Evolutionary conservation across 2,113 vertebrate genomes (phyloP).

Genomic region (Catagonus wagneri): DNA sequence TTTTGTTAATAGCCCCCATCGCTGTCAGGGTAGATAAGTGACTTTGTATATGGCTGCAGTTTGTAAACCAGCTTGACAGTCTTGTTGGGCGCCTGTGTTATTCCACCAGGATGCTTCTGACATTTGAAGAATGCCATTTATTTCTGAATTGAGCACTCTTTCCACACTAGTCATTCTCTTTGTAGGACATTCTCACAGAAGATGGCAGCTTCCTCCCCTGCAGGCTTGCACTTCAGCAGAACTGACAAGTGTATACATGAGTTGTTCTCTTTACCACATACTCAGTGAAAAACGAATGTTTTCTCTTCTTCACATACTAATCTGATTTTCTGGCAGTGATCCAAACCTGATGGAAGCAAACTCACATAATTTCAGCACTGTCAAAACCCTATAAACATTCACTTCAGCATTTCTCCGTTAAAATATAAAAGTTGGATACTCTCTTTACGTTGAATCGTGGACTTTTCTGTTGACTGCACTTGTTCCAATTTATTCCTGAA

Average conservation of each 20-base stretch:
- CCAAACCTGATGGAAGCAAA: neutral
- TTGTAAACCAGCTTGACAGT: slow-evolving; percentile 23
- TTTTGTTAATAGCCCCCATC: neutral
- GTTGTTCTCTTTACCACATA: neutral
- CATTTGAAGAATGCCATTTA: slow-evolving; percentile 62
- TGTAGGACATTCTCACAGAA: neutral
- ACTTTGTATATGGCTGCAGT: neutral
- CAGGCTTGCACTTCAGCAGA: neutral
- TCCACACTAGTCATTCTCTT: neutral
- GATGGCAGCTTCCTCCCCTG: neutral
- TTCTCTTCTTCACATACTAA: neutral
- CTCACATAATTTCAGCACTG: neutral
- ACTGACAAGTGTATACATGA: neutral
- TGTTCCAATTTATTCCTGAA: neutral
- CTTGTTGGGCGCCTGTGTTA: slow-evolving; percentile 27
- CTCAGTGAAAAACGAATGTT: neutral
- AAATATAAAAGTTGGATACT: neutral
- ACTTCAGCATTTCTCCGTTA: neutral
- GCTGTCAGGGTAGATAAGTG: neutral
- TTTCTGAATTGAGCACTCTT: neutral
- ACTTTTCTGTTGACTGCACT: neutral
- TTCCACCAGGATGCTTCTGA: slow-evolving; percentile 40
- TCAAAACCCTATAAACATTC: neutral
- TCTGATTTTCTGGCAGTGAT: slow-evolving; percentile 54
- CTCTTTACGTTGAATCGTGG: neutral